These are phyloP conservation scores for Microvelia longipes DNA, from an alignment of 1,140 invertebrate species.

Conservation along the genomic window DNA sequence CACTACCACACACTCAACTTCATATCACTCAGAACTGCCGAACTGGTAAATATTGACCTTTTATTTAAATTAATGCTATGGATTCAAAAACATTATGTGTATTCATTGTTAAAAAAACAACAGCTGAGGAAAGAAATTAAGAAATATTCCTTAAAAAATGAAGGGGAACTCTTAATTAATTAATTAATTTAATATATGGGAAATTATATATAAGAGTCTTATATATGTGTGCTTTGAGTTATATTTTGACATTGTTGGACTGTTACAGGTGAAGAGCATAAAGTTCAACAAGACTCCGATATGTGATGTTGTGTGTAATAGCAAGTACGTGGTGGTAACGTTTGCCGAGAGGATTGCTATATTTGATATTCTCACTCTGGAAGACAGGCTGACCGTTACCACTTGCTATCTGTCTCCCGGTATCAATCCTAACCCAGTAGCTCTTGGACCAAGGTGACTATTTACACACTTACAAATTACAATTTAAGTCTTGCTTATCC, in stretches of 20 bases:
- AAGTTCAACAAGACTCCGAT: slow-evolving; percentile 87
- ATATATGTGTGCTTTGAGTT: background rate
- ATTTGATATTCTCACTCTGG: slow-evolving; percentile 74
- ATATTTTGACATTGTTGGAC: slow-evolving; percentile 12
- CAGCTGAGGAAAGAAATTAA: no score
- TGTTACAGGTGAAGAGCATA: slow-evolving; percentile 66
- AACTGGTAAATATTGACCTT: slow-evolving; percentile 53
- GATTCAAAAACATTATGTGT: no score
- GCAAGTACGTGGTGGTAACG: slow-evolving; percentile 63
- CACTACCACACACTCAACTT: slow-evolving; percentile 78
- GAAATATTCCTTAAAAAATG: no score
- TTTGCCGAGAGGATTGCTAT: slow-evolving; percentile 81
- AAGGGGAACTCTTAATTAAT: no score
- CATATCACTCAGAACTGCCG: slow-evolving; percentile 73
- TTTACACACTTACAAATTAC: background rate
- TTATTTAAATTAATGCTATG: no score
- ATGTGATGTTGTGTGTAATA: slow-evolving; percentile 70
- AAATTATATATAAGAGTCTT: background rate
- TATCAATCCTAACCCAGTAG: slow-evolving; percentile 71
- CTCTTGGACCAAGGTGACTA: slow-evolving; percentile 51
- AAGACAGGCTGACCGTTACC: slow-evolving; percentile 70
- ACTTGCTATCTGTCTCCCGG: slow-evolving; percentile 80
- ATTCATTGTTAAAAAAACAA: no score
- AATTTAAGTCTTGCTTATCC: background rate
- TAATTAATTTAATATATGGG: no score